Evolutionary conservation across 2,888 invertebrate genomes (phyloP).

Genomic region (Adelphocoris suturalis): DNA sequence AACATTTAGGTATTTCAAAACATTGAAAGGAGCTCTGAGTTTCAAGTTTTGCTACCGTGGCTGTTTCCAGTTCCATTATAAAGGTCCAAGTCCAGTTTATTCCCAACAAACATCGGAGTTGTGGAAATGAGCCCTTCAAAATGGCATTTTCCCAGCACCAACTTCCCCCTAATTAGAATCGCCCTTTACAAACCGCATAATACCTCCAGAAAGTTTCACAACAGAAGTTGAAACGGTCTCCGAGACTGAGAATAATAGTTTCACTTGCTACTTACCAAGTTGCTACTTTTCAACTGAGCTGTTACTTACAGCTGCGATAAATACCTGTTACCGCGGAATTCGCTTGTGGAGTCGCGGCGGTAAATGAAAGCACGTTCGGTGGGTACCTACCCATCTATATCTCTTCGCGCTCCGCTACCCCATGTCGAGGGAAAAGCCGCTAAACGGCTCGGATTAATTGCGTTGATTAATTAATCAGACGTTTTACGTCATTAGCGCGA

Average conservation of each 20-base stretch:
- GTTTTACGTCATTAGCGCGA: not conserved
- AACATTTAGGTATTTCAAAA: too few relatives aligned
- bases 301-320: not conserved
- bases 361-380: not conserved
- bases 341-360: not conserved
- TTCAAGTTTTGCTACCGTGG: too few relatives aligned
- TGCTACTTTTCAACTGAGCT: not conserved
- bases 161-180: not conserved
- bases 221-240: not conserved
- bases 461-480: constrained; percentile 28
- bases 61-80: too few relatives aligned
- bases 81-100: too few relatives aligned
- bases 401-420: constrained; percentile 1
- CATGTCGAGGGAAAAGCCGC: not conserved
- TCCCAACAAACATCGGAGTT: too few relatives aligned
- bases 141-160: not conserved
- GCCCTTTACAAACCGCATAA: not conserved
- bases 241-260: not conserved
- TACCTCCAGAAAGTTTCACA: not conserved
- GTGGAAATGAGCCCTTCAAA: too few relatives aligned
- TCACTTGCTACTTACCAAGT: not conserved
- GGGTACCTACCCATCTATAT: not conserved
- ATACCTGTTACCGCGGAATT: not conserved
- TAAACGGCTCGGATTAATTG: constrained; percentile 1
- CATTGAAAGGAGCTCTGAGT: too few relatives aligned